Percentiles rank a stretch among this genome's conserved stretches.
Evolutionary conservation across 2,888 invertebrate species (phyloP).

Genomic region (Tuberolachnus salignus): DNA sequence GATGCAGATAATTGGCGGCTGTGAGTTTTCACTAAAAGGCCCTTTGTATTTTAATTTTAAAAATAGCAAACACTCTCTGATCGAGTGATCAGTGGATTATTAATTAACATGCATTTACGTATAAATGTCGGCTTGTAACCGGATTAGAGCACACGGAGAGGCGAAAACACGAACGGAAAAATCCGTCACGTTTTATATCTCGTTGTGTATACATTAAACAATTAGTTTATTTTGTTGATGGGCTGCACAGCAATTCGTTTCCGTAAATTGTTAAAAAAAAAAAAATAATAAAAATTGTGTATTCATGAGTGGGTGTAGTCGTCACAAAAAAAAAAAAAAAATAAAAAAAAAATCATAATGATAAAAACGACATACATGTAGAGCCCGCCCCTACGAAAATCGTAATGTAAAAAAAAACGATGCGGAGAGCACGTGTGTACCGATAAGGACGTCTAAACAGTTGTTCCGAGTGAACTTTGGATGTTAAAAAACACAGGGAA

Average conservation of each 20-base stretch:
- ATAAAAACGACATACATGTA: too few relatives aligned
- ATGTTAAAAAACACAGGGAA: background rate
- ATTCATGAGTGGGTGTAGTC: background rate
- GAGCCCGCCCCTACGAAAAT: too few relatives aligned
- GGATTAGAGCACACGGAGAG: background rate
- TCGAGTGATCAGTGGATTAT: background rate
- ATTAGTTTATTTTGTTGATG: background rate
- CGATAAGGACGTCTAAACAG: background rate
- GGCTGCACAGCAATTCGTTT: background rate
- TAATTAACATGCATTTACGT: too few relatives aligned
- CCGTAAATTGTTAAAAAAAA: background rate
- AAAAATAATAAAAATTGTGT: background rate
- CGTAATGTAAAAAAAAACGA: background rate
- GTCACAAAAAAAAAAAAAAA: background rate
- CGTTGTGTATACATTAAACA: background rate
- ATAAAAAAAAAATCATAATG: too few relatives aligned
- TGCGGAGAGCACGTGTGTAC: background rate
- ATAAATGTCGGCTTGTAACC: background rate
- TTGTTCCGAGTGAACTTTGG: background rate
- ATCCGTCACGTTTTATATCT: slow-evolving; percentile 28
- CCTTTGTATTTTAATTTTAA: background rate
- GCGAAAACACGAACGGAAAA: background rate
- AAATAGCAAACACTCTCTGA: background rate
- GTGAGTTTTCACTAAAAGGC: background rate
- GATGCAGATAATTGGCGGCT: too few relatives aligned